phyloP scores from a whole-genome alignment of 2,113 vertebrate genomes.

The Heliornis fulica region DNA sequence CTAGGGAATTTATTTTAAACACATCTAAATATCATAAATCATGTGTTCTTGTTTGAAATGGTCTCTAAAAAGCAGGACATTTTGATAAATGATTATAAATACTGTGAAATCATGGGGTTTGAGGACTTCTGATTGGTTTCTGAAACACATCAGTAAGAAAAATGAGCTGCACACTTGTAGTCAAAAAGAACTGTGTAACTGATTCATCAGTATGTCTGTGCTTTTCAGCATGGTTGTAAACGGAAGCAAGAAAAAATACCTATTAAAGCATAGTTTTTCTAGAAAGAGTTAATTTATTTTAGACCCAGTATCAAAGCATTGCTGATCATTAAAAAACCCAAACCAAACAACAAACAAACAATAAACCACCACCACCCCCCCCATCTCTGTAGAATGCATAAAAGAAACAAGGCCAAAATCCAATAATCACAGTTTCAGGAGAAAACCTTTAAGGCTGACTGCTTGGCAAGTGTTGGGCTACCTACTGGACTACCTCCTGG shows the following conservation, averaged over 20 bases:
- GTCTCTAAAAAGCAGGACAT: constrained; percentile 57
- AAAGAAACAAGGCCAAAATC: not conserved
- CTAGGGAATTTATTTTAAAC: constrained; percentile 58
- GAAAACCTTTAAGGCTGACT: not conserved
- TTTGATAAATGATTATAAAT: constrained; percentile 70
- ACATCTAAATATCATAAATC: constrained; percentile 64
- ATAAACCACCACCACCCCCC: not conserved
- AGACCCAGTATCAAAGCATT: not conserved
- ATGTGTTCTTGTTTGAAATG: constrained; percentile 58
- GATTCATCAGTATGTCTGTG: constrained; percentile 58
- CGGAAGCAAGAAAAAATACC: constrained; percentile 2
- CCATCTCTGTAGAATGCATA: not conserved
- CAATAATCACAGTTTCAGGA: not conserved
- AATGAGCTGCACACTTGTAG: constrained; percentile 51
- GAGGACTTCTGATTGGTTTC: constrained; percentile 64
- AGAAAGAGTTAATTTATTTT: constrained; percentile 29
- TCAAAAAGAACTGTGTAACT: constrained; percentile 45
- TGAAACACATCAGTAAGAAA: constrained; percentile 59
- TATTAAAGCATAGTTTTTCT: not conserved
- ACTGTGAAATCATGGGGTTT: constrained; percentile 54
- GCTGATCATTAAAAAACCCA: not conserved
- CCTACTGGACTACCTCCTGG: not conserved
- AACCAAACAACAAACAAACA: not conserved
- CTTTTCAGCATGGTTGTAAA: constrained; percentile 36
- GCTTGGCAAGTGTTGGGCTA: not conserved